Conservation (phyloP, 2,797 vertebrate genomes). For the Arctocebus calabarensis region DNA sequence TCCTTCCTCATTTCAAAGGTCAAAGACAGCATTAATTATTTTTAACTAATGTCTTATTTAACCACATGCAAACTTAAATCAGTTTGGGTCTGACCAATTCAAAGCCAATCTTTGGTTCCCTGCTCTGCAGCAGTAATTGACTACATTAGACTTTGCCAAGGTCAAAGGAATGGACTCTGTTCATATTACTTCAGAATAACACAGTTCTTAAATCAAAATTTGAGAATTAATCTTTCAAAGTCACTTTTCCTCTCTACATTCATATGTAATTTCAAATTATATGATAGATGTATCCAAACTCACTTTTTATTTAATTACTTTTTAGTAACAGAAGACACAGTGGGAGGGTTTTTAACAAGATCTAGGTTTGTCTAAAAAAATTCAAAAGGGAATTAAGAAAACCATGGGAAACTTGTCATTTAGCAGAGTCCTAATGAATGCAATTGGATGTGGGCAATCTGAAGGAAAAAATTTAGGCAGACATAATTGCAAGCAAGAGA, state of each 20-base stretch:
- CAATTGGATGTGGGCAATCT: constrained; percentile 81
- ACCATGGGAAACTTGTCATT: constrained; percentile 81
- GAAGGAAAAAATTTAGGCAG: constrained; percentile 79
- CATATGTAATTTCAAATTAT: constrained; percentile 88
- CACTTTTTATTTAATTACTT: constrained; percentile 89
- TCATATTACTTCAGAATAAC: constrained; percentile 88
- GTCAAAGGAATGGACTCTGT: constrained; percentile 86
- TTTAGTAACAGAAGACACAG: constrained; percentile 85
- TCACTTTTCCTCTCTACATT: constrained; percentile 84
- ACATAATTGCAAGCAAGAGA: constrained; percentile 61
- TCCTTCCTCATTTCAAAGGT: constrained; percentile 87
- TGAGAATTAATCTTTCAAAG: constrained; percentile 89
- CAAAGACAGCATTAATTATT: constrained; percentile 88
- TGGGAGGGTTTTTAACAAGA: constrained; percentile 86
- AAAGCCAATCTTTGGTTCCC: constrained; percentile 88
- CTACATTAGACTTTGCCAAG: constrained; percentile 87
- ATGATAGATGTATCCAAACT: constrained; percentile 86
- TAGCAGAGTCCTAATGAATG: constrained; percentile 78
- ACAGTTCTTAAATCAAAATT: constrained; percentile 88
- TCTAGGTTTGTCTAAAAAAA: constrained; percentile 80
- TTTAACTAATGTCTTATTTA: constrained; percentile 88
- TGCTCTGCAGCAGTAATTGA: constrained; percentile 89
- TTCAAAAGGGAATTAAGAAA: constrained; percentile 84
- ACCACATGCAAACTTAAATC: constrained; percentile 90
- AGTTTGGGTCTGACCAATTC: constrained; percentile 88